phyloP scores from a whole-genome alignment of 2,888 invertebrate species.

The Saturnia japonica region DNA sequence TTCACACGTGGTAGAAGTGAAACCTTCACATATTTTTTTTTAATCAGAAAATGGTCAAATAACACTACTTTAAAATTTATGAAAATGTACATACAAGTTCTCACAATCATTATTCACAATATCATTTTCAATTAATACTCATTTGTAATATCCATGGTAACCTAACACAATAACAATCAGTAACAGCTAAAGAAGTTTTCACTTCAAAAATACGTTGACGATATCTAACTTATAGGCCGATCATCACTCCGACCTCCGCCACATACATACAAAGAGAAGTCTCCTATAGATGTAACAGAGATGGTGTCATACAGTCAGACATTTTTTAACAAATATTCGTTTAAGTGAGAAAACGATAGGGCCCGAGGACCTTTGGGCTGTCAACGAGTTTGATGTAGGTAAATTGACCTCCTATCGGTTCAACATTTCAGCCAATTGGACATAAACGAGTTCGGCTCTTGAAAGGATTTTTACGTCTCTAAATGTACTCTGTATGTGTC shows the following conservation, averaged over 20 bases:
- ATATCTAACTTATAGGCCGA: too few relatives aligned
- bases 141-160: too few relatives aligned
- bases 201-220: constrained; percentile 11
- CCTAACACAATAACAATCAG: too few relatives aligned
- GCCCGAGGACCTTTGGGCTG: constrained; percentile 24
- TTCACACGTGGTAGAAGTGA: too few relatives aligned
- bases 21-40: too few relatives aligned
- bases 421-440: constrained; percentile 11
- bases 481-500: neutral
- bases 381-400: constrained; percentile 53
- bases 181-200: too few relatives aligned
- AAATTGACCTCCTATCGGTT: constrained; percentile 48
- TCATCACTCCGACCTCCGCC: too few relatives aligned
- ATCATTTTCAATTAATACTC: too few relatives aligned
- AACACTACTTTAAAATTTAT: too few relatives aligned
- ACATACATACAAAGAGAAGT: neutral
- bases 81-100: too few relatives aligned
- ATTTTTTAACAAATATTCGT: constrained; percentile 7
- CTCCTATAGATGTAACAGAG: neutral
- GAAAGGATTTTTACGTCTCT: neutral
- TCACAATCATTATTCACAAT: too few relatives aligned
- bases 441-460: constrained; percentile 4
- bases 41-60: too few relatives aligned
- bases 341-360: neutral
- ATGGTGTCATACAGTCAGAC: neutral